A percentile compares a stretch with the other conserved stretches of the same genome.
phyloP scores from a whole-genome alignment of 1,140 invertebrate species.

The Drosophila tristis region DNA sequence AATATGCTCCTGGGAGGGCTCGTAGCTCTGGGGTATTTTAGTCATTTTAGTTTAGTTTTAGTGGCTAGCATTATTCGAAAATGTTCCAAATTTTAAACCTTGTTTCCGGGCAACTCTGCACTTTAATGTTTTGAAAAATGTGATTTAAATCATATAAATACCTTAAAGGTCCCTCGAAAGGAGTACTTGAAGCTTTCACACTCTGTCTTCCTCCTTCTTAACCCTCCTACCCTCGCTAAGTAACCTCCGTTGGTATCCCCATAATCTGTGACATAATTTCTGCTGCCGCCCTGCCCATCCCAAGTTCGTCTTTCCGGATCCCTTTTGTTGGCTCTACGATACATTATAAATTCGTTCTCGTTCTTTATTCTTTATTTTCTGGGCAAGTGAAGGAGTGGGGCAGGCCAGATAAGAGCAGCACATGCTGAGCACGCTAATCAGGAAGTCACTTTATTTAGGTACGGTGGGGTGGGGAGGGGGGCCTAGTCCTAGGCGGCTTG shows the following conservation, averaged over 20 bases:
- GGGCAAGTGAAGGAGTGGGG: background rate
- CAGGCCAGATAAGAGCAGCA: constrained; percentile 51
- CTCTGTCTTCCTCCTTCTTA: no score
- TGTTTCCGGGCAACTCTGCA: no score
- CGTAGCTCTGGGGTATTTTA: no score
- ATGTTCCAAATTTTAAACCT: no score
- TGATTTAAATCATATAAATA: no score
- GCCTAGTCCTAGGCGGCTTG: constrained; percentile 10
- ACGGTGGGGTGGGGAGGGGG: constrained; percentile 5
- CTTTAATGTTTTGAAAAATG: no score
- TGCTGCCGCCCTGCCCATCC: background rate
- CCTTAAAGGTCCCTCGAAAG: no score
- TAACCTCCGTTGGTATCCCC: constrained; percentile 6
- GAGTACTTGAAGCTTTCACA: no score
- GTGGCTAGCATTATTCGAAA: no score
- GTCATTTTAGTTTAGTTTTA: no score
- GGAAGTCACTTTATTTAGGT: constrained; percentile 59
- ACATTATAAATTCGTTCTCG: constrained; percentile 69
- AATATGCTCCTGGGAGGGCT: no score
- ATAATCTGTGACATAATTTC: constrained; percentile 71
- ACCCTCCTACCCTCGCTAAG: background rate
- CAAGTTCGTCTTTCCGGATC: constrained; percentile 36
- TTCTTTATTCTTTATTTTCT: constrained; percentile 10
- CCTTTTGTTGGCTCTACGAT: constrained; percentile 31
- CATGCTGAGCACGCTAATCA: constrained; percentile 70